These are phyloP conservation scores for Drosophila differens DNA, from an alignment of 2,888 invertebrate genomes.

Conservation along the genomic window DNA sequence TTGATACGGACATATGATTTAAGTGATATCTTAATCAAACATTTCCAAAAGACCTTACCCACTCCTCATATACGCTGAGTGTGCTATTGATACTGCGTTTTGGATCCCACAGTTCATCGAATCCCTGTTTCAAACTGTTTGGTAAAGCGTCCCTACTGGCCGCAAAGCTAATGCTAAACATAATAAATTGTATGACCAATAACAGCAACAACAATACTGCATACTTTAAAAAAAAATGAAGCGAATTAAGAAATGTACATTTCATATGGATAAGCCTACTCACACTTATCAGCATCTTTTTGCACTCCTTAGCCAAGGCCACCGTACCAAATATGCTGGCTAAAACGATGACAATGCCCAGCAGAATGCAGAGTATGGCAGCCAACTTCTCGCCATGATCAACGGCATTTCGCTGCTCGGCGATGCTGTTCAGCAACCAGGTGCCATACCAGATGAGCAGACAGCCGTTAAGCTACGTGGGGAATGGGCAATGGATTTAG, in stretches of 20 bases:
- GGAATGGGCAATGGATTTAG: conserved; percentile 17
- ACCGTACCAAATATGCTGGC: conserved; percentile 70
- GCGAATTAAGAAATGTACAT: conserved; percentile 17
- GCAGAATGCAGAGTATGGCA: conserved; percentile 66
- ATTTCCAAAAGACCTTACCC: conserved; percentile 61
- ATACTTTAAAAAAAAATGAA: conserved; percentile 58
- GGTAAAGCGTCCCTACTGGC: conserved; percentile 66
- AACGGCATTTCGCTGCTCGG: conserved; percentile 53
- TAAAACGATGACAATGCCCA: conserved; percentile 72
- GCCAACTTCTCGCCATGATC: conserved; percentile 76
- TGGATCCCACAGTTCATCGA: conserved; percentile 79
- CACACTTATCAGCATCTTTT: conserved; percentile 75
- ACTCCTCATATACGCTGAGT: conserved; percentile 73
- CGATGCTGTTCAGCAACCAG: conserved; percentile 74
- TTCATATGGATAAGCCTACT: conserved; percentile 21
- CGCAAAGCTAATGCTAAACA: conserved; percentile 77
- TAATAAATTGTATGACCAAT: conserved; percentile 74
- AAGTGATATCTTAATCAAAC: neutral
- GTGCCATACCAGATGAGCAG: conserved; percentile 76
- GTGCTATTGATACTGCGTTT: conserved; percentile 57
- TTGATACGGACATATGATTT: neutral
- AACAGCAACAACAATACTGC: conserved; percentile 76
- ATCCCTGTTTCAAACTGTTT: conserved; percentile 66
- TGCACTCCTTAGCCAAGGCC: conserved; percentile 62
- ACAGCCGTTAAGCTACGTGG: conserved; percentile 69